Percentiles rank a stretch among this genome's conserved stretches.
phyloP scores from a whole-genome alignment of 2,888 invertebrate genomes.

The Clepsis dumicolana region DNA sequence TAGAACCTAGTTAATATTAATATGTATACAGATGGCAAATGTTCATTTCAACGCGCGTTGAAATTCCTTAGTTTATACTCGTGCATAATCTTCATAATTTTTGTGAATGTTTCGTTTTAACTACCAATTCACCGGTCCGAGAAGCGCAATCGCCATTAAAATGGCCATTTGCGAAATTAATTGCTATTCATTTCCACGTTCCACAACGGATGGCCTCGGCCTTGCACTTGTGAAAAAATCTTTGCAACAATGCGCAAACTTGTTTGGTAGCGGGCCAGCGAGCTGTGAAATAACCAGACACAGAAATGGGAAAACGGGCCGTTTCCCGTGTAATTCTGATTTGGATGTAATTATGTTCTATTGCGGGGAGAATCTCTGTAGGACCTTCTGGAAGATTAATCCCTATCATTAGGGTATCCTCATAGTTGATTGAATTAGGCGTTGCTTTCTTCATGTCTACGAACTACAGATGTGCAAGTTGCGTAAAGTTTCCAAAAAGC shows the following conservation, averaged over 20 bases:
- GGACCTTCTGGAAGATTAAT: too few species aligned
- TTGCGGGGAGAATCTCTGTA: too few species aligned
- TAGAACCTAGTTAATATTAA: background rate
- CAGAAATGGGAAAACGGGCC: background rate
- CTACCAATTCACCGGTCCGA: conserved; percentile 26
- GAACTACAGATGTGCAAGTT: too few species aligned
- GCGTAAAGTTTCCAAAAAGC: too few species aligned
- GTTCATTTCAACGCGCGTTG: background rate
- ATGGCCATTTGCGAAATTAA: conserved; percentile 36
- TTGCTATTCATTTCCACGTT: conserved; percentile 19
- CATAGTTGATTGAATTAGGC: too few species aligned
- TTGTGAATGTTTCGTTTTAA: background rate
- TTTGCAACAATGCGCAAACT: conserved; percentile 37
- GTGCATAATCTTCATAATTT: conserved; percentile 48
- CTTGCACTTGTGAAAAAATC: conserved; percentile 40
- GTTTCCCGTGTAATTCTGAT: background rate
- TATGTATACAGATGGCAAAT: background rate
- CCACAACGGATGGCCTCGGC: conserved; percentile 18
- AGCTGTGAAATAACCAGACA: conserved; percentile 19
- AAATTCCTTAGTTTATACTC: background rate
- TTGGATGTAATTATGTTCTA: background rate
- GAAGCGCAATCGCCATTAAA: conserved; percentile 30
- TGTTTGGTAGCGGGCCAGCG: conserved; percentile 5
- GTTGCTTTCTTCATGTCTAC: too few species aligned
- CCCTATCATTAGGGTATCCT: too few species aligned